Base-by-base conservation (phyloP, 2,113 vertebrate species). In the Cardinalis cardinalis region DNA sequence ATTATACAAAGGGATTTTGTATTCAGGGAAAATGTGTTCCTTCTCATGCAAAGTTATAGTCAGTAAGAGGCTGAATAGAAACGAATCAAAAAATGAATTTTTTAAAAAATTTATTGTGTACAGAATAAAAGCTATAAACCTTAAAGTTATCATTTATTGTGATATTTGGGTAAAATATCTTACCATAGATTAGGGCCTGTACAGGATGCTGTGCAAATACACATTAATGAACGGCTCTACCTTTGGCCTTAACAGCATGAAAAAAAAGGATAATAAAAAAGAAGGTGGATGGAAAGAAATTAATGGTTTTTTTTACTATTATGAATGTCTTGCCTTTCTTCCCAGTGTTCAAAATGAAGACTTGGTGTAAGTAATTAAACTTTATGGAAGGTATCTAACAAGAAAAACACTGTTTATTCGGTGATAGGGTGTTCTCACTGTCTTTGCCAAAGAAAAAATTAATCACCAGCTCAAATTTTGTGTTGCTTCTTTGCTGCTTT, bases 71-170 rank as follows among this genome's bases (percentile, higher is more conserved):
- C 21, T 72, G 23, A 26, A 29, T 18, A 78, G 59, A 49, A 56
- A 29, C 2, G 65, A 77, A 48, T 7, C 18, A n/a, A 20, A 59
- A 53, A 71, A 29, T 59, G 1, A 71, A 46, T 18, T 29, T 52
- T 51, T 52, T 52, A 29, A 31, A 40, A 29, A 31, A 40, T 71
- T 63, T 3, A 6, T 19, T 56, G 34, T 11, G 24, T 59, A 43
- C 19, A 28, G 46, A 38, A 73, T 10, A 56, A 83, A 53, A 75
- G 14, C 36, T 60, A 61, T 70, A 53, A 59, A 78, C 11, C 13
- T 68, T 70, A 55, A 18, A 0, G 0, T 41, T 51, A 20, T 19
- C 6, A 9, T 3, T 55, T 75, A 10, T 0, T 66, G 23, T 70
- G n/a, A 10, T 61, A 21, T 26, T 64, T 18, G 36, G 36, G 20